phyloP scores from a whole-genome alignment of 1,140 invertebrate genomes.

The Parapsyche elsis region DNA sequence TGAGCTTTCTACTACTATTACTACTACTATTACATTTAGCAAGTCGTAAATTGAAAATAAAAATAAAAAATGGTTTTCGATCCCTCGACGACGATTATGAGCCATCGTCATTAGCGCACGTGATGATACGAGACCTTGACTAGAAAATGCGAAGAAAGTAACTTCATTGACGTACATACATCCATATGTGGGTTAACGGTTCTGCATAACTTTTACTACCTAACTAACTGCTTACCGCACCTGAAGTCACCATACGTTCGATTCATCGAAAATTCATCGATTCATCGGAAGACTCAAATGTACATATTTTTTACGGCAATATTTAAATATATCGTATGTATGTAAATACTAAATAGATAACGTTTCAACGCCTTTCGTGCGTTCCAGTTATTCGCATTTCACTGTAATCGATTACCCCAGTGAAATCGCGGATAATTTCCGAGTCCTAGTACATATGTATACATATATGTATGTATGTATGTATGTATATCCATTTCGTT shows the following conservation, averaged over 20 bases:
- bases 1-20: too few relatives aligned
- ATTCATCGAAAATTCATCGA: not conserved
- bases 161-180: not conserved
- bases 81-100: not conserved
- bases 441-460: too few relatives aligned
- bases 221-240: conserved; percentile 9
- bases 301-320: too few relatives aligned
- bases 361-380: too few relatives aligned
- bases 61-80: not conserved
- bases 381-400: too few relatives aligned
- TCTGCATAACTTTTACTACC: conserved; percentile 43
- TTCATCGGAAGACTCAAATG: not conserved
- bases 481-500: too few relatives aligned
- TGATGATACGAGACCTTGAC: conserved; percentile 19
- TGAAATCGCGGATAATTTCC: too few relatives aligned
- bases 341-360: too few relatives aligned
- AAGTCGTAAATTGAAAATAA: not conserved
- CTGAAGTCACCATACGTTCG: not conserved
- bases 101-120: conserved; percentile 23
- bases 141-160: conserved; percentile 38
- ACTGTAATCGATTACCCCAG: too few relatives aligned
- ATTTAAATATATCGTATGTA: too few relatives aligned
- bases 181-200: conserved; percentile 26
- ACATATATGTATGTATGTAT: too few relatives aligned
- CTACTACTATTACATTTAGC: not conserved